These are phyloP conservation scores for Chirona hameri DNA, from an alignment of 2,888 invertebrate species.

Conservation along the genomic window DNA sequence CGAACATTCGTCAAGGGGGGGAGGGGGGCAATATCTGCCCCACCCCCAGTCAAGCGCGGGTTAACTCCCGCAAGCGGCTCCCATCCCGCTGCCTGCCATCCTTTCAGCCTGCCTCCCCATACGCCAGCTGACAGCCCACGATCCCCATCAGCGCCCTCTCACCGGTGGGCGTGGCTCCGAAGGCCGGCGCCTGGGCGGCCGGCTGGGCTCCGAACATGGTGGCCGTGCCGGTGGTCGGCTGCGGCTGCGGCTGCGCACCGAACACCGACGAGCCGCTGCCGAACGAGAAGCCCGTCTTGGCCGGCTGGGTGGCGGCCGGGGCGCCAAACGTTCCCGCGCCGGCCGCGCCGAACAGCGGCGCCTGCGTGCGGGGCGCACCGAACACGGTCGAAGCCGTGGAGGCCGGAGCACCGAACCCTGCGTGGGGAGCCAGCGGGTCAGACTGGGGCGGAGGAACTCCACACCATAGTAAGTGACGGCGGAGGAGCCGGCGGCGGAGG, in stretches of 20 bases:
- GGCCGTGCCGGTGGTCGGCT: slow-evolving; percentile 49
- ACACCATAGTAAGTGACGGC: too few relatives aligned
- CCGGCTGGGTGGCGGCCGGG: slow-evolving; percentile 41
- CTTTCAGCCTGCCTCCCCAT: too few relatives aligned
- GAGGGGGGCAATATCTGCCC: too few relatives aligned
- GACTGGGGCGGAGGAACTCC: too few relatives aligned
- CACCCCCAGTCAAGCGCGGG: too few relatives aligned
- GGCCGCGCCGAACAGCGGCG: slow-evolving; percentile 36
- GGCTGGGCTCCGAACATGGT: slow-evolving; percentile 46
- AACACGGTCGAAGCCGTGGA: slow-evolving; percentile 39
- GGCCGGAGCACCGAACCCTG: slow-evolving; percentile 34
- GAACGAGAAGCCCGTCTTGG: slow-evolving; percentile 42
- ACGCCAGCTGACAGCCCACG: background rate
- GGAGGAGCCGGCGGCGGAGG: too few relatives aligned
- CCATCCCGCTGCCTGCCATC: too few relatives aligned
- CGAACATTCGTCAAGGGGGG: too few relatives aligned
- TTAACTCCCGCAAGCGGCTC: too few relatives aligned
- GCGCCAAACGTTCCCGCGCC: slow-evolving; percentile 37
- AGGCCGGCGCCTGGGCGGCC: slow-evolving; percentile 41
- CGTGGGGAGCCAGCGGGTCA: too few relatives aligned
- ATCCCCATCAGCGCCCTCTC: slow-evolving; percentile 43
- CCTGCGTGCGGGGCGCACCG: slow-evolving; percentile 28
- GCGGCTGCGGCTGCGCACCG: slow-evolving; percentile 48
- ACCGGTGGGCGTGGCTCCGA: background rate
- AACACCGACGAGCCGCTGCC: slow-evolving; percentile 50